phyloP scores from a whole-genome alignment of 1,140 invertebrate genomes.

The Tetramorium parvispinum region DNA sequence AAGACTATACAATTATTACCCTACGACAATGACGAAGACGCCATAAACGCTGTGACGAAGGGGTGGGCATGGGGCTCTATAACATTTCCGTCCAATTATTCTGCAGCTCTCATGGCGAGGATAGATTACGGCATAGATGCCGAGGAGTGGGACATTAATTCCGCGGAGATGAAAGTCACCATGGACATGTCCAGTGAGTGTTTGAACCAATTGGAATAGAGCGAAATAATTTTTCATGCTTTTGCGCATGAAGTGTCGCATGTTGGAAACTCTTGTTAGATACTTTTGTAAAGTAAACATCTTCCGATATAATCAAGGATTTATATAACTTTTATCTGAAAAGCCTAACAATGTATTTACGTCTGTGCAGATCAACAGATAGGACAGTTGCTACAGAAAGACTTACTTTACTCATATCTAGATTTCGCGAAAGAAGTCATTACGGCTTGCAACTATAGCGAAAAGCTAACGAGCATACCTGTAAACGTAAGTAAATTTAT shows the following conservation, averaged over 20 bases:
- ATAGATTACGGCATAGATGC: slow-evolving; percentile 89
- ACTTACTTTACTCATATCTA: slow-evolving; percentile 91
- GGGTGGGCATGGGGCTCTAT: slow-evolving; percentile 94
- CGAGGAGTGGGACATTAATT: slow-evolving; percentile 89
- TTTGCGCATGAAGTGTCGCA: neutral
- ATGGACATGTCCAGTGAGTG: slow-evolving; percentile 96
- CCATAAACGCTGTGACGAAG: slow-evolving; percentile 88
- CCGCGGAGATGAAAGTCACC: slow-evolving; percentile 91
- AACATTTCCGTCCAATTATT: slow-evolving; percentile 94
- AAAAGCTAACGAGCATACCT: slow-evolving; percentile 90
- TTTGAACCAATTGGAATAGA: neutral
- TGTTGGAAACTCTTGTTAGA: too few species aligned
- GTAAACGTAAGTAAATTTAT: slow-evolving; percentile 87
- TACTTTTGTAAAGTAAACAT: neutral
- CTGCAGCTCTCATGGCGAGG: slow-evolving; percentile 90
- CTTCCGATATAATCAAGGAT: neutral
- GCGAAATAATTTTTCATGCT: neutral
- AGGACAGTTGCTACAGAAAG: slow-evolving; percentile 91
- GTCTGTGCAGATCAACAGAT: slow-evolving; percentile 94
- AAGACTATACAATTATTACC: slow-evolving; percentile 87
- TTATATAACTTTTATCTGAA: neutral
- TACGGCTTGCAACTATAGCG: slow-evolving; percentile 89
- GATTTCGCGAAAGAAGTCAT: slow-evolving; percentile 90
- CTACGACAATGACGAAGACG: slow-evolving; percentile 86
- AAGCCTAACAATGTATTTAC: neutral